Evolutionary conservation across 2,888 invertebrate species (phyloP), one percentile per base, ranked within the genome.

Genomic region (Brenthis ino): DNA sequence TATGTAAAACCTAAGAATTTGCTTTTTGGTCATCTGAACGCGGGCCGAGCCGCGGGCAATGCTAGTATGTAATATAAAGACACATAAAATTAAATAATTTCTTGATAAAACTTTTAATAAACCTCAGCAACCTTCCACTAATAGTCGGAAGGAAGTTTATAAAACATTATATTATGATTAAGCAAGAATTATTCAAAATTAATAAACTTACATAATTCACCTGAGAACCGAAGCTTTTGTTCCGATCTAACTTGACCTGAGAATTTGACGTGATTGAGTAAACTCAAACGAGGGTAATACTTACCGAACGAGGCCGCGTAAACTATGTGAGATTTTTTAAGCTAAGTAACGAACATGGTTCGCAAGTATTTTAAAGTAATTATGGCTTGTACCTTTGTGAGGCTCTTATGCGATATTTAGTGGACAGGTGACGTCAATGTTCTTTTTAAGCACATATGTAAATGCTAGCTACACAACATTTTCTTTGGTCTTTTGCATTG

Each of bases 211-310:
- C 64, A 64, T 68, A 70, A 72, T 53, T 48, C 12, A 55, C 64
- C 24, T 73, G 69, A 64, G 71, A 71, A 68, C 58, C 47, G 37
- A 65, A 28, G 69, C 69, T 71, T 70, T 73, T 69, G 71, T 71
- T 54, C 60, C 64, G 55, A 61, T 54, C 57, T 60, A 66, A 70
- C 70, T 66, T 72, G 64, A 68, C 68, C 70, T 70, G 72, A 68
- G 72, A 72, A 69, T 69, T 67, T 65, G 68, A 67, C 73, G 67
- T 55, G 72, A 73, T 72, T 76, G 70, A 68, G 72, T 73, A 72
- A 73, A 57, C 68, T 33, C 57, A 67, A 74, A 75, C 50, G 72
- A 64, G 74, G 74, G 67, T 73, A 71, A 71, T 70, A 69, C 57
- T 66, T 69, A 12, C 61, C 16, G 37, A 67, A 67, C 67, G 71